Evolutionary conservation across 2,113 vertebrate genomes (phyloP).

Genomic region (Pseudorhombus dupliciocellatus): DNA sequence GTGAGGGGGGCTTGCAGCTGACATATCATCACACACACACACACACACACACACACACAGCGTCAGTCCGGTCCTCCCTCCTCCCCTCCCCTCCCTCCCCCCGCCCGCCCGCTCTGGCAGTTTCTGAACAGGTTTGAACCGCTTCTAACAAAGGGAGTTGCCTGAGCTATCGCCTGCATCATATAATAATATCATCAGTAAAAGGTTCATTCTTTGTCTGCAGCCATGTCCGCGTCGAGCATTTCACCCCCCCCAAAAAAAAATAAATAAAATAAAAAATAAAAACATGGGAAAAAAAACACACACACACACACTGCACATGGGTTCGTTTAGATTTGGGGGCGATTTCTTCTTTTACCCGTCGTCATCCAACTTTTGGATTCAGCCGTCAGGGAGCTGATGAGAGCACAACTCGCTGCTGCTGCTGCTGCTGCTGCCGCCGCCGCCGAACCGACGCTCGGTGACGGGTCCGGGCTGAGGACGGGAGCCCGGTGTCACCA

Average conservation of each 20-base stretch:
- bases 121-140: conserved; percentile 99
- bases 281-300: too few species aligned
- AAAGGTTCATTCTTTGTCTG: neutral
- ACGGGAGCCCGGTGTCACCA: neutral
- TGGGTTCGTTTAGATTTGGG: neutral
- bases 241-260: too few species aligned
- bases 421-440: neutral
- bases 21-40: conserved; percentile 8
- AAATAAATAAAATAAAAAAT: too few species aligned
- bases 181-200: conserved; percentile 45
- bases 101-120: conserved; percentile 80
- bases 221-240: neutral
- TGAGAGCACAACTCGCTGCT: neutral
- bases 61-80: conserved; percentile 67
- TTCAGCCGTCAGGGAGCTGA: neutral
- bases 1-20: conserved; percentile 25
- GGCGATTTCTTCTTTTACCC: too few species aligned
- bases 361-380: neutral
- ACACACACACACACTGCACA: neutral
- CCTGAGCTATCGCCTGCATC: conserved; percentile 79
- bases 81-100: conserved; percentile 56
- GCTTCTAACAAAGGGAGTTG: conserved; percentile 99
- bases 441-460: neutral
- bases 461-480: neutral
- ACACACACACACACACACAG: conserved; percentile 8